Evolutionary conservation across 2,888 invertebrate species (phyloP).

Genomic region (Mythimna vitellina): DNA sequence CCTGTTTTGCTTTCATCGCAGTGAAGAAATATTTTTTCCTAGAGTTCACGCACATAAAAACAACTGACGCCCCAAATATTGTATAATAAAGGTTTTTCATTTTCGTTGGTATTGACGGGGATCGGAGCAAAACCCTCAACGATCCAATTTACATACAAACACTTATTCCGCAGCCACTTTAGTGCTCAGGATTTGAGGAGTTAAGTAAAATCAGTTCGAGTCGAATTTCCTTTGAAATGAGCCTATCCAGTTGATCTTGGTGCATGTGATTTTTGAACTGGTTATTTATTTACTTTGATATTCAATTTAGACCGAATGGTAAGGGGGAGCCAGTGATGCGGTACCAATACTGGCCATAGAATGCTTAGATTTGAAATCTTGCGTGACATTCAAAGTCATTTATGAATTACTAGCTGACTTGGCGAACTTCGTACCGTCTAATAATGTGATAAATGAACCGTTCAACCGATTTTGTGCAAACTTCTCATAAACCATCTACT

Average conservation of each 20-base stretch:
- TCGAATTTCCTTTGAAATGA: constrained; percentile 59
- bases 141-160: constrained; percentile 64
- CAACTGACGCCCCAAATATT: constrained; percentile 58
- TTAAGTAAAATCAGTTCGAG: constrained; percentile 62
- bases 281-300: constrained; percentile 54
- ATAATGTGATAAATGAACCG: no score
- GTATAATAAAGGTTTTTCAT: constrained; percentile 60
- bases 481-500: no score
- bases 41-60: constrained; percentile 63
- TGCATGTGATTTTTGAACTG: constrained; percentile 52
- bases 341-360: constrained; percentile 6
- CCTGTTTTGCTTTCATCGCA: constrained; percentile 71
- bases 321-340: constrained; percentile 24
- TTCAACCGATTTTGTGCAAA: no score
- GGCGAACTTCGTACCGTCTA: no score
- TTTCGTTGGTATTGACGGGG: constrained; percentile 48
- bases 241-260: constrained; percentile 34
- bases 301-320: constrained; percentile 38
- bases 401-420: no score
- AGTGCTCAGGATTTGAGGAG: constrained; percentile 60
- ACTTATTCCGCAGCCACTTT: constrained; percentile 61
- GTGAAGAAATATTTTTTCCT: constrained; percentile 64
- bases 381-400: constrained; percentile 7
- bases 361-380: constrained; percentile 21
- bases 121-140: constrained; percentile 51